Conservation (phyloP, 2,113 vertebrate genomes). For the Hyperopisus bebe region DNA sequence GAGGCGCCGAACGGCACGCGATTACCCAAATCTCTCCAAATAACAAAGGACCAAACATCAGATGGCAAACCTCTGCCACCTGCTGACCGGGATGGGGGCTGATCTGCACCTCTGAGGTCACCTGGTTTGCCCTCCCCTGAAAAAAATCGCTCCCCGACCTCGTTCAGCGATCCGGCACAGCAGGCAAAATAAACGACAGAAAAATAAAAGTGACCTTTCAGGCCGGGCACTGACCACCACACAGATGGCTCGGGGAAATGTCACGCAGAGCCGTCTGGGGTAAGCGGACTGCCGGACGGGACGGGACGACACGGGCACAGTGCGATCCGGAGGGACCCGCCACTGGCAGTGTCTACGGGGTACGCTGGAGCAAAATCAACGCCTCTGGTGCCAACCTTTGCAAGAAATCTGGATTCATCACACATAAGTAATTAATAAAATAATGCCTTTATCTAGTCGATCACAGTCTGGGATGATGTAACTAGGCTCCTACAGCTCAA, state of each 20-base stretch:
- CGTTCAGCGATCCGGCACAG: neutral
- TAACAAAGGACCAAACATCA: neutral
- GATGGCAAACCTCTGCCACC: neutral
- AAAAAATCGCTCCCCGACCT: no score
- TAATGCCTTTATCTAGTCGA: neutral
- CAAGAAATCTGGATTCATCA: neutral
- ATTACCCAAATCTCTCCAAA: neutral
- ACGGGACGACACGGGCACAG: neutral
- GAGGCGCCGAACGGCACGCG: neutral
- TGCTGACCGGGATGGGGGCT: neutral
- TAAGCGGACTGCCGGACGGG: neutral
- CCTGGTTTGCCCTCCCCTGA: neutral
- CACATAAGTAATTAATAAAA: neutral
- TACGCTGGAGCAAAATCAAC: neutral
- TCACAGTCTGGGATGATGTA: neutral
- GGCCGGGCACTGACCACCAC: neutral
- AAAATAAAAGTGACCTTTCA: neutral
- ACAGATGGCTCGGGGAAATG: neutral
- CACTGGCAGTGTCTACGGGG: neutral
- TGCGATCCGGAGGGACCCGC: neutral
- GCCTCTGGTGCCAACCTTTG: neutral
- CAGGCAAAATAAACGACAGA: neutral
- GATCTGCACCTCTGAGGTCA: neutral
- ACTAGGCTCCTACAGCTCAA: neutral
- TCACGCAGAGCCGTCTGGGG: neutral